A percentile compares a stretch with the other conserved stretches of the same genome.
Evolutionary conservation across 2,888 invertebrate genomes (phyloP).

Genomic region (Acanthosepion esculentum): DNA sequence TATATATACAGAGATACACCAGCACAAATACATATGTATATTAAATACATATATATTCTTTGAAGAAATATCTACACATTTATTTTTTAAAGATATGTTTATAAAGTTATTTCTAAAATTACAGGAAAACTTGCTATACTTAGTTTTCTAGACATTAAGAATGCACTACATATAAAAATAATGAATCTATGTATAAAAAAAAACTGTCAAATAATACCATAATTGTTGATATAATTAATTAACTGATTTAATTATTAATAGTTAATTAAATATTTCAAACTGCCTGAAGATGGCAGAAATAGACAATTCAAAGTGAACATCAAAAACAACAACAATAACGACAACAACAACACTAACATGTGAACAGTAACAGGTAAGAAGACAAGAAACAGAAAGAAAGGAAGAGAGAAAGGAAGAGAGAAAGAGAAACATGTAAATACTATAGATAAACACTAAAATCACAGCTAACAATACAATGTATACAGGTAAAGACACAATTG

Average conservation of each 20-base stretch:
- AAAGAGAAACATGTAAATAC: background rate
- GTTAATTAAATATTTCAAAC: conserved; percentile 38
- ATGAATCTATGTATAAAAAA: background rate
- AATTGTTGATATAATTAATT: background rate
- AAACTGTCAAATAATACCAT: background rate
- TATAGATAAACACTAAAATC: background rate
- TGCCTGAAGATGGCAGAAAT: background rate
- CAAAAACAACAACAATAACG: conserved; percentile 41
- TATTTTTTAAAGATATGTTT: background rate
- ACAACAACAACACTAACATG: conserved; percentile 39
- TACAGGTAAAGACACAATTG: background rate
- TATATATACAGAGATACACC: background rate
- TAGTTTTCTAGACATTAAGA: background rate
- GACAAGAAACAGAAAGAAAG: background rate
- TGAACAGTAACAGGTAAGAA: background rate
- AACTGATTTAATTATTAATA: conserved; percentile 24
- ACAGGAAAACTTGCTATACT: background rate
- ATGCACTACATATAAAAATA: background rate
- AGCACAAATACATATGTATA: background rate
- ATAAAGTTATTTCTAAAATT: conserved; percentile 8
- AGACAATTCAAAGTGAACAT: background rate
- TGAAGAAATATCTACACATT: background rate
- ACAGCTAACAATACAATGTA: background rate
- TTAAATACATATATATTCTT: background rate
- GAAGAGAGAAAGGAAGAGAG: background rate